Evolutionary conservation across 2,888 invertebrate species (phyloP).

Genomic region (Linnaemya tessellans): DNA sequence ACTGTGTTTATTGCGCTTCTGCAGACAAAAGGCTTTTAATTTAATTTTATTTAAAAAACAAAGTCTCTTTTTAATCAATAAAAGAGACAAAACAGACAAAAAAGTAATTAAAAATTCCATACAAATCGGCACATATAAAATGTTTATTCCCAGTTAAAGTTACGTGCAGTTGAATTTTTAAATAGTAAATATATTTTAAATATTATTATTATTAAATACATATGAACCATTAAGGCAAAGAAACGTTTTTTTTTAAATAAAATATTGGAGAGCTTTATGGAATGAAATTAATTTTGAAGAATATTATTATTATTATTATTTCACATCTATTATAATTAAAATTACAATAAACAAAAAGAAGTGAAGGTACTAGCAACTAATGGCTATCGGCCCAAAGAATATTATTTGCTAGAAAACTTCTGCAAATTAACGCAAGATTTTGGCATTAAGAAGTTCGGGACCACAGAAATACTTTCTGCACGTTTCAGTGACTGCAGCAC

Average conservation of each 20-base stretch:
- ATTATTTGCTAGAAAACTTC: neutral
- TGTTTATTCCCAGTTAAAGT: constrained; percentile 37
- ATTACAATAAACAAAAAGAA: too few relatives aligned
- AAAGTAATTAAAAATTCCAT: constrained; percentile 72
- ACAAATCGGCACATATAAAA: constrained; percentile 67
- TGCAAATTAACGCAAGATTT: neutral
- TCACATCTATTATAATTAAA: too few relatives aligned
- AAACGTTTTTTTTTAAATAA: neutral
- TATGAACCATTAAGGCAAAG: constrained; percentile 1
- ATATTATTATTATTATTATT: too few relatives aligned
- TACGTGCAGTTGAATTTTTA: constrained; percentile 54
- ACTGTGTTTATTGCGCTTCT: constrained; percentile 31
- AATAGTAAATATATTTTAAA: too few relatives aligned
- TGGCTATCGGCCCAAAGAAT: too few relatives aligned
- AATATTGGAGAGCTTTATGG: neutral
- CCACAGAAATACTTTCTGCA: neutral
- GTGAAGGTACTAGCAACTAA: too few relatives aligned
- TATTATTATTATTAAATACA: neutral
- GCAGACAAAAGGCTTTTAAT: neutral
- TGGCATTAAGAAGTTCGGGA: neutral
- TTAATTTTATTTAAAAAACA: constrained; percentile 1
- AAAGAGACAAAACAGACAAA: constrained; percentile 28
- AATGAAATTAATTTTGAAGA: neutral
- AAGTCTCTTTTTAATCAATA: neutral
- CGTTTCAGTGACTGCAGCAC: neutral